These are phyloP conservation scores for Liposcelis brunnea DNA, from an alignment of 2,888 invertebrate genomes.

Conservation along the genomic window DNA sequence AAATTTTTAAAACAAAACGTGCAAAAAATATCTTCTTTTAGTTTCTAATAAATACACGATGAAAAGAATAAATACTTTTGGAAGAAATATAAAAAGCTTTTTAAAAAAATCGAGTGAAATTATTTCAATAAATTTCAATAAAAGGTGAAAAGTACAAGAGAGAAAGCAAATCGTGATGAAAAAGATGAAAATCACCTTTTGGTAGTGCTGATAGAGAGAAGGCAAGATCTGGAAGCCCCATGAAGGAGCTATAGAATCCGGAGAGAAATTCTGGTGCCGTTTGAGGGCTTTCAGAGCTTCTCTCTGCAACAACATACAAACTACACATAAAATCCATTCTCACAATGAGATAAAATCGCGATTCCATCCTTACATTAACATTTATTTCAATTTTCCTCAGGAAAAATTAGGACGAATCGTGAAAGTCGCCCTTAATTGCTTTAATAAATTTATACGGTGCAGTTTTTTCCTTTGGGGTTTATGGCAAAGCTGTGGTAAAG, in stretches of 20 bases:
- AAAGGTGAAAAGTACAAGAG: conserved; percentile 5
- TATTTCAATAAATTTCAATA: too few species aligned
- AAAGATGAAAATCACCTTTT: conserved; percentile 43
- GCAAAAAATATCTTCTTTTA: conserved; percentile 5
- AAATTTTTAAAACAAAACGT: neutral
- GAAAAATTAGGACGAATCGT: too few species aligned
- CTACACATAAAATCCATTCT: conserved; percentile 12
- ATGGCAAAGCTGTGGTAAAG: too few species aligned
- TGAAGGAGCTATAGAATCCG: conserved; percentile 31
- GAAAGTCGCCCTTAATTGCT: too few species aligned
- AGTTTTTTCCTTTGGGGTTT: too few species aligned
- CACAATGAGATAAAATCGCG: neutral
- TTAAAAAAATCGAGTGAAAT: too few species aligned
- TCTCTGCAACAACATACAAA: conserved; percentile 25
- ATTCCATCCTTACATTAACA: too few species aligned
- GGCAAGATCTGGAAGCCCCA: conserved; percentile 79
- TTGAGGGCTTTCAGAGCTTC: conserved; percentile 30
- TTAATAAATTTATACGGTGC: too few species aligned
- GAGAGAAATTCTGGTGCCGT: conserved; percentile 27
- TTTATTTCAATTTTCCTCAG: neutral
- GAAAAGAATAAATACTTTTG: too few species aligned
- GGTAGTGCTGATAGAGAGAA: conserved; percentile 64
- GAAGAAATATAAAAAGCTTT: too few species aligned
- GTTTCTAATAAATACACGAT: too few species aligned
- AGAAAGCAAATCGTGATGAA: too few species aligned